phyloP scores from a whole-genome alignment of 2,888 invertebrate species.

The Drosophila mimica region DNA sequence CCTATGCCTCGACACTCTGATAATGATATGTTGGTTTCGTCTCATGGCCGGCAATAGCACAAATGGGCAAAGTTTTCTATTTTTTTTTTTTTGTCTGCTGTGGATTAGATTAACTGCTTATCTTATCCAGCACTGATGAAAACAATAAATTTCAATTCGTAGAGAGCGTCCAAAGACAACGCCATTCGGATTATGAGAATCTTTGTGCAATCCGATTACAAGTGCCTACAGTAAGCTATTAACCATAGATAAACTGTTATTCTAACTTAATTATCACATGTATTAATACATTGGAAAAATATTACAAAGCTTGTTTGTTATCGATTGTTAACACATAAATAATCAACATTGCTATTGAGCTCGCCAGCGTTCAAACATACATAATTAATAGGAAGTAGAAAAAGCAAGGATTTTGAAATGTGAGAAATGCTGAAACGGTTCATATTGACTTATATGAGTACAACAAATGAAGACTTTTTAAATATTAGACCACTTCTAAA shows the following conservation, averaged over 20 bases:
- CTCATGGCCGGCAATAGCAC: conserved; percentile 18
- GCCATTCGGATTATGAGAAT: not conserved
- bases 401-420: not conserved
- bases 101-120: conserved; percentile 70
- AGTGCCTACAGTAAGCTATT: no score
- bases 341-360: not conserved
- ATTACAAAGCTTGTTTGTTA: not conserved
- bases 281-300: not conserved
- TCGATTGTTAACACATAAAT: not conserved
- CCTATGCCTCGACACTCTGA: conserved; percentile 16
- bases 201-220: not conserved
- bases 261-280: not conserved
- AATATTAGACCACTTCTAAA: not conserved
- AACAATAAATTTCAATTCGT: not conserved
- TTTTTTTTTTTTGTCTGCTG: conserved; percentile 4
- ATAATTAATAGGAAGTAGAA: not conserved
- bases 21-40: conserved; percentile 26
- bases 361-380: not conserved
- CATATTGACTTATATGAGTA: not conserved
- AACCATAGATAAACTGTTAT: not conserved
- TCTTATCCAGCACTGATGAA: conserved; percentile 54
- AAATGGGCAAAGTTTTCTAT: conserved; percentile 34
- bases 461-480: not conserved
- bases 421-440: not conserved
- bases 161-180: conserved; percentile 10